Base-by-base conservation (phyloP, 2,113 vertebrate species). In the Campylomormyrus tamandua region DNA sequence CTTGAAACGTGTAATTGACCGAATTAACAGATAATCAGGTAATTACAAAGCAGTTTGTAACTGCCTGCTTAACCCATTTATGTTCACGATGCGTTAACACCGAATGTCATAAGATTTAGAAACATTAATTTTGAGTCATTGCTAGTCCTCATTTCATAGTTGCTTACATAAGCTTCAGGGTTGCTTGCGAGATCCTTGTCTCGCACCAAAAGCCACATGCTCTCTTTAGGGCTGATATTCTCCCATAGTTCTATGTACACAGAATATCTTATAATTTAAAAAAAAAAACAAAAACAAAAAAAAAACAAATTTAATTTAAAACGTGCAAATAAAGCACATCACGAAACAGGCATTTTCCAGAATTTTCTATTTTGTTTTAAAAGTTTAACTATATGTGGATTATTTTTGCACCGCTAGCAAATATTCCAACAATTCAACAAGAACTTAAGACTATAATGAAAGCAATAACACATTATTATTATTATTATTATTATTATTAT, bases 21-120 rank as follows among this genome's bases (percentile, higher is more conserved):
- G 52, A 58, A 89, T 85, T 89, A 85, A 89, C 89, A 85, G 89
- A 89, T 84, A 89, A 89, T 89, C 35, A 84, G 52, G 89, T 62
- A 89, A 89, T 89, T 89, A 89, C 52, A 89, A 80, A 56, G 80
- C 77, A 85, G 39, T 24, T n/a, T 42, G 74, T 89, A 50, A 58
- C 77, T 84, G 50, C 35, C 50, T 45, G 74, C 89, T 84, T 84
- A 52, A 45, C 80, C 50, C 80, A 49, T 39, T 84, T 48, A 83
- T 42, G 35, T 80, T 49, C 70, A 21, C 8, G 35, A 46, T 42
- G 52, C 77, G 52, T 46, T 24, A 31, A 4, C 49, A 58, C 31
- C 46, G 24, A 77, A 77, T 58, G 89, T 88, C 53, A 24, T 48
- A 88, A 87, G n/a, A 70, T 88, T 70, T 70, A 66, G 39, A 88